Conservation (phyloP, 1,140 invertebrate genomes). For the Pemphigus obesinymphae region DNA sequence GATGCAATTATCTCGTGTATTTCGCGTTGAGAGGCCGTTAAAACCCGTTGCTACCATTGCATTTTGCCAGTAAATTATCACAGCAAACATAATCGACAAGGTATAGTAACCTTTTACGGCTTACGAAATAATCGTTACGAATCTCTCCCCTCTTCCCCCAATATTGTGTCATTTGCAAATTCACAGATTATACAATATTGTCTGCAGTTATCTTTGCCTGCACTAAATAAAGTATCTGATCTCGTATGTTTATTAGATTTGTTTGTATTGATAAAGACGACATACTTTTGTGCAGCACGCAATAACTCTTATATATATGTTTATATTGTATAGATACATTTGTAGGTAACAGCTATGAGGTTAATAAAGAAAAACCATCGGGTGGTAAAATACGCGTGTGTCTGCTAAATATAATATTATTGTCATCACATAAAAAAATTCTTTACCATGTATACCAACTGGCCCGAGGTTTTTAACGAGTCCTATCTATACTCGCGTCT, state of each 20-base stretch:
- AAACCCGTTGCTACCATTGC: not conserved
- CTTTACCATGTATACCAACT: not conserved
- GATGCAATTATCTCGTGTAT: not conserved
- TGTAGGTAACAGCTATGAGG: not conserved
- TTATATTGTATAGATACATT: not conserved
- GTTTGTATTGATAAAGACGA: too few species aligned
- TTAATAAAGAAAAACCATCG: constrained; percentile 10
- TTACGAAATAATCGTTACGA: too few species aligned
- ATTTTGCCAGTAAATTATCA: not conserved
- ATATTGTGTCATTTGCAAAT: too few species aligned
- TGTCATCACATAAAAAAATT: not conserved
- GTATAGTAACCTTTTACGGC: too few species aligned
- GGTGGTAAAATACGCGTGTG: not conserved
- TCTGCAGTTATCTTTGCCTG: too few species aligned
- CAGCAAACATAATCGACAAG: not conserved
- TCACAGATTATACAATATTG: too few species aligned
- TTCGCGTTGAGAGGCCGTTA: not conserved
- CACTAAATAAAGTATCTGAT: too few species aligned
- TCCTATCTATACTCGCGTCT: too few species aligned
- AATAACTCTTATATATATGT: not conserved
- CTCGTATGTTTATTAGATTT: too few species aligned
- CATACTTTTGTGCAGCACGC: not conserved
- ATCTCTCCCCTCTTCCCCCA: too few species aligned
- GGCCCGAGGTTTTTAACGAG: not conserved
- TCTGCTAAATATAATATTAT: not conserved